Base-by-base conservation (phyloP, 2,888 invertebrate genomes). In the Rhorus exstirpatorius region DNA sequence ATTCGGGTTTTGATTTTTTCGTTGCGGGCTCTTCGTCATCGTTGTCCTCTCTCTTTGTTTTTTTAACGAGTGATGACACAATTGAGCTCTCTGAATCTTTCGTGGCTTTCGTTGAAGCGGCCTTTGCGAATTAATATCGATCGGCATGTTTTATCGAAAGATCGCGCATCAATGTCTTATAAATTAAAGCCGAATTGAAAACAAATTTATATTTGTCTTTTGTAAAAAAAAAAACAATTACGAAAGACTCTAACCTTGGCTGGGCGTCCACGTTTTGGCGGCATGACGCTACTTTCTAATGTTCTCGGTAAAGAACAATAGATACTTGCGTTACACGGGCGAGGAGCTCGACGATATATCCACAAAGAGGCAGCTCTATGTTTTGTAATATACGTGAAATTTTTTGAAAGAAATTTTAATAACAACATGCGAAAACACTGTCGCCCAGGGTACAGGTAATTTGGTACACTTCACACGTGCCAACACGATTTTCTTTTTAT, bases 1-100 rank as follows among this genome's bases (percentile, higher is more conserved):
- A 89, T 24, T 87, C 83, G 8, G 92, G 88, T 86, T 93, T 93
- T 35, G 93, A 92, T 89, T 94, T 94, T 17, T 87, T 87, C 3
- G 93, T 89, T 85, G 93, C 93, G 0, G 90, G 83, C 76, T 93
- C 94, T 10, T 88, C 87, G 7, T 84, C 88, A 71, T 86, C 81
- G 10, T 77, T 72, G 7, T 83, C 68, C 8, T 81, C 75, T 31
- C 83, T 75, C 67, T 86, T 83, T 46, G 84, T 79, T 78, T 80
- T 86, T 61, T 85, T 85, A 7, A 65, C 53, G 14, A 65, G 68
- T 71, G 74, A 74, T 72, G 70, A 63, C 44, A 44, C 49, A 60
- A 55, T 44, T 70, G 71, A 44, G 55, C 70, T 63, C 41, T 76
- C 80, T 75, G 49, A 44, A 19, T 49, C 65, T 31, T 74, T 26